Evolutionary conservation across 2,113 vertebrate species (phyloP), one percentile per base, ranked within the genome.

Genomic region (Salvelinus alpinus): DNA sequence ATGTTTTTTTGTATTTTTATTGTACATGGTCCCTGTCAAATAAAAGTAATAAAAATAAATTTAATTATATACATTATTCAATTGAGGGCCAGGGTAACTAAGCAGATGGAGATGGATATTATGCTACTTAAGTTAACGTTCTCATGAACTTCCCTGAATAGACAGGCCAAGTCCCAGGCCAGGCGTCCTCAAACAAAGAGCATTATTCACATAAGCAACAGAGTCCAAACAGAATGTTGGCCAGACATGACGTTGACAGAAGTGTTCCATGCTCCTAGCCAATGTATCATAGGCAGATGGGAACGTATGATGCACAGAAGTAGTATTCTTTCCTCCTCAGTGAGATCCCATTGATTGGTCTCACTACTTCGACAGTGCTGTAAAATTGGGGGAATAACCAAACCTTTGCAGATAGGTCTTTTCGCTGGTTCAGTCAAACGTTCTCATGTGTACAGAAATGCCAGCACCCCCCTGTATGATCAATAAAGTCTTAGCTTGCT

Each of bases 201-300:
- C 73, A 81, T 85, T 81, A 86, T 78, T 89, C 88, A 68, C 64
- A 66, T n/a, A 84, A 74, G 78, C 5, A 47, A 78, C 82, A 68
- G 73, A 70, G 87, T 88, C 73, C 78, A 84, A 83, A 85, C 88
- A 85, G 57, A 44, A 44, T 44, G 38, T 11, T 44, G 38, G 9
- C 22, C 81, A 77, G 86, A 76, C 77, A 69, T 48, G 76, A 44
- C 51, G 18, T 12, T 64, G 59, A 71, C 75, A 64, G 27, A 59
- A 77, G 44, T 57, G 75, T 78, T 86, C 82, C 81, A 71, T 31
- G 5, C 38, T 81, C 76, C 38, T 72, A 27, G 75, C 75, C 75
- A 72, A 59, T 20, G 62, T 13, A 75, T 82, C 77, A 75, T 77
- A 12, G 4, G 78, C 44, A 79, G 65, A 80, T 34, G 79, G n/a